Percentiles rank a stretch among this genome's conserved stretches.
phyloP scores from a whole-genome alignment of 2,888 invertebrate genomes.

The Ophioninae sp. region DNA sequence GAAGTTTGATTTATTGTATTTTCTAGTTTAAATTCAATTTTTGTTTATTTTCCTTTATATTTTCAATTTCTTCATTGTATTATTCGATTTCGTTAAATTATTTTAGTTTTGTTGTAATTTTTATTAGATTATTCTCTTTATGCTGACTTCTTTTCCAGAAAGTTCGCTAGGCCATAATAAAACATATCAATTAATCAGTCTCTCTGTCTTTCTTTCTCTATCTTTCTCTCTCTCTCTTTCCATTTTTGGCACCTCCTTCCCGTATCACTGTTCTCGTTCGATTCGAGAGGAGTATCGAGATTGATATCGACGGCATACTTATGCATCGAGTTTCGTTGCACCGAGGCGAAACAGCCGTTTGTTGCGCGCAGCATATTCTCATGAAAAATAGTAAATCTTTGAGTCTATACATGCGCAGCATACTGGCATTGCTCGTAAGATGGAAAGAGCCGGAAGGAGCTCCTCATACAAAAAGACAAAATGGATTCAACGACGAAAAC shows the following conservation, averaged over 20 bases:
- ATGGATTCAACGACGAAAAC: conserved; percentile 21
- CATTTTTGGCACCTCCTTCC: conserved; percentile 1
- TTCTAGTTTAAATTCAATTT: no score
- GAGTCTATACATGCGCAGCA: conserved; percentile 29
- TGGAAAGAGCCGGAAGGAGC: conserved; percentile 9
- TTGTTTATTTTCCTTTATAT: no score
- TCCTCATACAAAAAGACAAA: conserved; percentile 18
- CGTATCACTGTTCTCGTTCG: conserved; percentile 24
- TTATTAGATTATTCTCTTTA: no score
- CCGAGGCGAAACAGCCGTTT: conserved; percentile 13
- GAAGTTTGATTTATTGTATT: no score
- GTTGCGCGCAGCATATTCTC: conserved; percentile 26
- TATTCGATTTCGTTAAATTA: no score
- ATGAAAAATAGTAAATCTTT: conserved; percentile 58
- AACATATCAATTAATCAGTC: neutral
- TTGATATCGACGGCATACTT: conserved; percentile 62
- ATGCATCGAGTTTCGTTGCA: conserved; percentile 51
- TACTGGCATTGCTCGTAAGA: conserved; percentile 20
- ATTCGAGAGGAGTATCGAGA: conserved; percentile 58
- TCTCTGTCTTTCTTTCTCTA: conserved; percentile 4
- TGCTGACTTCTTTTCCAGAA: no score
- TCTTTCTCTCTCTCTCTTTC: neutral
- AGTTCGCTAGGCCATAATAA: no score
- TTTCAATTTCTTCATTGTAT: no score
- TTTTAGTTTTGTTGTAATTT: no score